Evolutionary conservation across 2,888 invertebrate species (phyloP), one percentile per base, ranked within the genome.

Genomic region (Sialis lutaria): DNA sequence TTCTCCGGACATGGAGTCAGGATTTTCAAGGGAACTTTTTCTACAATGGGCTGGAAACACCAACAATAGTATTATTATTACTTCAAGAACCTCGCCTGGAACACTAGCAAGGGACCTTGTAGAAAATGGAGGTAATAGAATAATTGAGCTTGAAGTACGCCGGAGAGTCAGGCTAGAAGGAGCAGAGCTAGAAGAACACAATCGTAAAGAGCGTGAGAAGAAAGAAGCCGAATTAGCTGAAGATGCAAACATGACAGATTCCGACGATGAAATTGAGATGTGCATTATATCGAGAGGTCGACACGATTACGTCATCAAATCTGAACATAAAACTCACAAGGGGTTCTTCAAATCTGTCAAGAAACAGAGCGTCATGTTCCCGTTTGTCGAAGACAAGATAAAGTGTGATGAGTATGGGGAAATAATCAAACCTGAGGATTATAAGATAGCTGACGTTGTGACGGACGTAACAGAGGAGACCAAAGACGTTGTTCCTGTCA

Each of bases 371-470:
- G 95, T 95, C 0, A 96, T 97, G 89, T 98, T 88, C 67, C 97
- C 96, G 1, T 87, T 82, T 60, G 78, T 82, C 42, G 96, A 97
- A 62, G 93, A 95, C 50, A 82, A 45, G 45, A 74, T 92, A 32
- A 80, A 90, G 61, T 77, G 79, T 58, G 97, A 97, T 57, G 97
- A 97, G 62, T 98, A 97, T 60, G 97, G 98, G 0, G 97, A 97
- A 67, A 78, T 92, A 40, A 86, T 98, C 47, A 79, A 86, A 67
- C 79, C 88, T 1, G 93, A 95, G 67, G 92, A 95, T 58, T 95
- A 90, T 63, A 79, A 84, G 58, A 73, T 92, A 48, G 80, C 82
- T 0, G 91, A 91, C 55, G 68, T 78, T 37, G 65, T 71, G 49
- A 63, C 68, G 1, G 83, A 83, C 53, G 65, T 70, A 0, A 77